phyloP scores from a whole-genome alignment of 2,113 vertebrate genomes.

The Hippocampus barbouri region DNA sequence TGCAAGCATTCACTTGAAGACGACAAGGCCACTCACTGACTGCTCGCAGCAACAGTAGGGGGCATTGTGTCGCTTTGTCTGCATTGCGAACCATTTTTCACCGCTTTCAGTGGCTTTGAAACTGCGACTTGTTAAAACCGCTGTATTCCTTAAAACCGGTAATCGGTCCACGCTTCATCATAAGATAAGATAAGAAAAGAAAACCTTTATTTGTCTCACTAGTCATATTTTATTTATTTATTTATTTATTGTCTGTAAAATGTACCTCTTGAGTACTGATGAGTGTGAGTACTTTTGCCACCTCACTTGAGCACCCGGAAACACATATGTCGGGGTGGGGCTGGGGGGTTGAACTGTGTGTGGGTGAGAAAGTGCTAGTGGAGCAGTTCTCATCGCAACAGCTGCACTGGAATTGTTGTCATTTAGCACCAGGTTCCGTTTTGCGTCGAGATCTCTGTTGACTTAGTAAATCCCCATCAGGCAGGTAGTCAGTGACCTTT shows the following conservation, averaged over 20 bases:
- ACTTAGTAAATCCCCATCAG: background rate
- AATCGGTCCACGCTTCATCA: too few relatives aligned
- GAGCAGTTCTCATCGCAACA: background rate
- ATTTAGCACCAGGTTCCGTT: background rate
- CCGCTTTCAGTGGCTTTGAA: too few relatives aligned
- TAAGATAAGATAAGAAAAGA: too few relatives aligned
- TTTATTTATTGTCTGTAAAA: background rate
- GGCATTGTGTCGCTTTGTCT: too few relatives aligned
- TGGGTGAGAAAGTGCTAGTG: background rate
- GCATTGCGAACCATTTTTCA: too few relatives aligned
- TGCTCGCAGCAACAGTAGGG: too few relatives aligned
- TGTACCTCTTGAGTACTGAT: background rate
- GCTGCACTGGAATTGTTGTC: constrained; percentile 2
- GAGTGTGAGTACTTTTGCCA: background rate
- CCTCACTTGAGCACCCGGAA: background rate
- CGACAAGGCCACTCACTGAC: too few relatives aligned
- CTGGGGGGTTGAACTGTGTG: background rate
- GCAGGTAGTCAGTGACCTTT: background rate
- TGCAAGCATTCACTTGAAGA: too few relatives aligned
- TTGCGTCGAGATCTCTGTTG: background rate
- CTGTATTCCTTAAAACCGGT: too few relatives aligned
- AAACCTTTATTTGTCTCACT: too few relatives aligned
- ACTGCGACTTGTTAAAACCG: too few relatives aligned
- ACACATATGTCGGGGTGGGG: background rate
- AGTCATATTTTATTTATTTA: background rate